These are phyloP conservation scores for Heliconius cydno DNA, from an alignment of 2,888 invertebrate species.

Conservation along the genomic window DNA sequence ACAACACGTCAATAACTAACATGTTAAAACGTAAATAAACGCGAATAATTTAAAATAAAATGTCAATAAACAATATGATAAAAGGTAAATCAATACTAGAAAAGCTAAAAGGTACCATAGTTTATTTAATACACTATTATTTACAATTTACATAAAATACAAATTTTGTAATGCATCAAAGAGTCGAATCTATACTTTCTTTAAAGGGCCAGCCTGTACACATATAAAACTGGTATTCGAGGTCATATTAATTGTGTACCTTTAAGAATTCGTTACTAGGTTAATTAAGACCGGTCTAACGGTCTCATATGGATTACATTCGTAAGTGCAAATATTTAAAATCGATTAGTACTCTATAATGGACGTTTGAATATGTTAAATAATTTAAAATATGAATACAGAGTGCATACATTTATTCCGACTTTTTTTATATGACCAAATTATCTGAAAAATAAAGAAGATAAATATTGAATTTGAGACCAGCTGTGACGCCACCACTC, in stretches of 20 bases:
- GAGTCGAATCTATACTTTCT: neutral
- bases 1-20: too few relatives aligned
- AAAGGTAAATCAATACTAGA: neutral
- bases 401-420: neutral
- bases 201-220: conserved; percentile 26
- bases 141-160: neutral
- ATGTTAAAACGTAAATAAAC: neutral
- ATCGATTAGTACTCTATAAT: neutral
- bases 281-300: conserved; percentile 26
- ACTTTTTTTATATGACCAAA: too few relatives aligned
- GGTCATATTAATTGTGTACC: conserved; percentile 15
- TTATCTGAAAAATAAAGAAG: too few relatives aligned
- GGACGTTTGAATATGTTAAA: neutral
- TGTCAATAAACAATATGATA: neutral
- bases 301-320: neutral
- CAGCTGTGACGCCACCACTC: too few relatives aligned
- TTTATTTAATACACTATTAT: neutral
- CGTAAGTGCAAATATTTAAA: neutral
- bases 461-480: too few relatives aligned
- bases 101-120: neutral
- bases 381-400: neutral
- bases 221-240: conserved; percentile 30
- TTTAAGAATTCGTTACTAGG: conserved; percentile 24
- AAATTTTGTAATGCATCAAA: conserved; percentile 6
- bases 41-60: too few relatives aligned